phyloP scores from a whole-genome alignment of 2,888 invertebrate species.

The Monochamus alternatus region DNA sequence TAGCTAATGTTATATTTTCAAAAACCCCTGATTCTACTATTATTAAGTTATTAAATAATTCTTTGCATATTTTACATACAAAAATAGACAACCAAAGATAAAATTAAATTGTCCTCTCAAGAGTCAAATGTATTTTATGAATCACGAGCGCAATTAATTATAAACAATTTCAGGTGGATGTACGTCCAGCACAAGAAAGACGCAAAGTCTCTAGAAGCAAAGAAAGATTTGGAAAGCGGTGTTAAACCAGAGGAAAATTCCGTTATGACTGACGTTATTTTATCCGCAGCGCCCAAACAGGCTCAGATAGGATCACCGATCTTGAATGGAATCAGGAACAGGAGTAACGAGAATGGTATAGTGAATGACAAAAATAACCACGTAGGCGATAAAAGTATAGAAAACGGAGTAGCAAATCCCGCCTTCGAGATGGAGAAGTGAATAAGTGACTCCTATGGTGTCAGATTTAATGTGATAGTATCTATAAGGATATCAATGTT shows the following conservation, averaged over 20 bases:
- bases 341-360: conserved; percentile 29
- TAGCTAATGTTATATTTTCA: too few species aligned
- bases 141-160: too few species aligned
- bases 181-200: conserved; percentile 79
- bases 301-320: conserved; percentile 60
- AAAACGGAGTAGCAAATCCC: conserved; percentile 64
- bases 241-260: conserved; percentile 69
- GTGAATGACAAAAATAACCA: conserved; percentile 13
- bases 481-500: conserved; percentile 31
- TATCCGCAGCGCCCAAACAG: conserved; percentile 57
- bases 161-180: conserved; percentile 76
- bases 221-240: conserved; percentile 63
- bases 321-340: conserved; percentile 56
- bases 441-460: conserved; percentile 24
- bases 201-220: conserved; percentile 57
- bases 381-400: conserved; percentile 13
- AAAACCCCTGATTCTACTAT: too few species aligned
- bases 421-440: conserved; percentile 67
- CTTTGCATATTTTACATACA: too few species aligned
- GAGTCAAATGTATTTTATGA: too few species aligned
- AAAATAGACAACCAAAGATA: too few species aligned
- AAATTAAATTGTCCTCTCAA: too few species aligned
- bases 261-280: conserved; percentile 67
- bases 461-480: conserved; percentile 34
- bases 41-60: too few species aligned